Evolutionary conservation across 2,113 vertebrate species (phyloP), one percentile per base, ranked within the genome.

Genomic region (Hoplias malabaricus): DNA sequence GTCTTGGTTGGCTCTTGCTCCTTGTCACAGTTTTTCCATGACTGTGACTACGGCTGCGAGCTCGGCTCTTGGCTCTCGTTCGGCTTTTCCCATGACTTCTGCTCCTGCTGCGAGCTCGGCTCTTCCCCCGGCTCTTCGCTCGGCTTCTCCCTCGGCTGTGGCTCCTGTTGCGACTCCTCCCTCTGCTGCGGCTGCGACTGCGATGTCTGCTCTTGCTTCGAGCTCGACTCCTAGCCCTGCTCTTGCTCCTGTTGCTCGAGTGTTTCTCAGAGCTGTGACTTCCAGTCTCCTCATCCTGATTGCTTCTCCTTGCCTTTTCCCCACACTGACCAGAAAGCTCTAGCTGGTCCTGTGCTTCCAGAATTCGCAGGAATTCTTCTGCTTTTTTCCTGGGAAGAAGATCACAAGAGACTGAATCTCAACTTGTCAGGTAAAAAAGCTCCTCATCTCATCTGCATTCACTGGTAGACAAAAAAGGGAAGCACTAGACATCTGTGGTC

Each of bases 51-150:
- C 84, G 87, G 69, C 88, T 90, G 16, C 85, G 79, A 6, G 23
- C 81, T 27, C 79, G 77, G 43, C 86, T 89, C 66, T 57, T 74
- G 3, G 74, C 71, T 38, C 78, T 69, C 0, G 73, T 62, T 50
- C 75, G 69, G 19, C 76, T 79, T 33, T 54, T 79, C 13, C 36
- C 33, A 43, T 63, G 50, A 11, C 70, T 61, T 27, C 56, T 5
- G 68, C 91, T 93, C 0, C 88, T 87, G 73, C 90, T 91, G 25
- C 89, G 93, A 69, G 85, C 90, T 84, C 89, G 92, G 71, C 86
- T 91, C 85, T 90, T 75, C 85, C 88, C 61, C 3, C 56, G 21
- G 53, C 85, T 87, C 69, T 78, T 74, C 46, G 78, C 85, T 2
- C 70, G 36, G 19, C 72, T 76, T 10, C 69, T 38, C 0, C 7